Percentiles rank a stretch among this genome's conserved stretches.
phyloP scores from a whole-genome alignment of 2,113 vertebrate genomes.

The Echinops telfairi region DNA sequence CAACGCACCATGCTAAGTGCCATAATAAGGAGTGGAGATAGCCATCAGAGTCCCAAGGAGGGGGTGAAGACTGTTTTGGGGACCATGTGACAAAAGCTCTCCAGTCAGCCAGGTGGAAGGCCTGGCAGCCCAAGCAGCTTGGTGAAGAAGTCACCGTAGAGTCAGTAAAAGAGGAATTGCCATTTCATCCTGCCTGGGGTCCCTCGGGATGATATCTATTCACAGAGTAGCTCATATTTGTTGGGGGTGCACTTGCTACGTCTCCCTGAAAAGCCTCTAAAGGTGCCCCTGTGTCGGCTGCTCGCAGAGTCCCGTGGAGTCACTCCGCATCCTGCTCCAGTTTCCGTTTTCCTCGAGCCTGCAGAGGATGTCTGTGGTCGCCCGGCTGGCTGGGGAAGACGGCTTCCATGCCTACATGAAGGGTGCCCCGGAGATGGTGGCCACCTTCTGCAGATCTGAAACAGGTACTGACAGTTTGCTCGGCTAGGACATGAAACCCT shows the following conservation, averaged over 20 bases:
- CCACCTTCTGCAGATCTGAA: conserved; percentile 81
- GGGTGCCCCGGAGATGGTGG: conserved; percentile 85
- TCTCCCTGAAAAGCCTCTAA: background rate
- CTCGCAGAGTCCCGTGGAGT: conserved; percentile 74
- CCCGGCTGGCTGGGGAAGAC: conserved; percentile 67
- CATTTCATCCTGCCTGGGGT: background rate
- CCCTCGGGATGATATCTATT: background rate
- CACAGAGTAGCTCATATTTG: background rate
- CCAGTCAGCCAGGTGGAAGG: background rate
- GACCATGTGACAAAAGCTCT: conserved; percentile 17
- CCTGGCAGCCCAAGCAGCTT: background rate
- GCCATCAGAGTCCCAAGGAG: background rate
- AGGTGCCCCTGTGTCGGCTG: background rate
- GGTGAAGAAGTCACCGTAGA: background rate
- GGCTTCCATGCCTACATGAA: conserved; percentile 82
- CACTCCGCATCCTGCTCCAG: conserved; percentile 82
- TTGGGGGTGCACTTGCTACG: background rate
- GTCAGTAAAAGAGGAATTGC: background rate
- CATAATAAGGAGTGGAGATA: background rate
- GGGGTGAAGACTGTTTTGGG: background rate
- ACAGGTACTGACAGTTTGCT: conserved; percentile 76
- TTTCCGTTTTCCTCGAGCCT: conserved; percentile 87
- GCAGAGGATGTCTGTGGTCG: conserved; percentile 86
- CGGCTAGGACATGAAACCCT: background rate
- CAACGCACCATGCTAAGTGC: background rate